Evolutionary conservation across 92 coral and sea anemone species (phyloP).

Genomic region (Epizoanthus scotinus): DNA sequence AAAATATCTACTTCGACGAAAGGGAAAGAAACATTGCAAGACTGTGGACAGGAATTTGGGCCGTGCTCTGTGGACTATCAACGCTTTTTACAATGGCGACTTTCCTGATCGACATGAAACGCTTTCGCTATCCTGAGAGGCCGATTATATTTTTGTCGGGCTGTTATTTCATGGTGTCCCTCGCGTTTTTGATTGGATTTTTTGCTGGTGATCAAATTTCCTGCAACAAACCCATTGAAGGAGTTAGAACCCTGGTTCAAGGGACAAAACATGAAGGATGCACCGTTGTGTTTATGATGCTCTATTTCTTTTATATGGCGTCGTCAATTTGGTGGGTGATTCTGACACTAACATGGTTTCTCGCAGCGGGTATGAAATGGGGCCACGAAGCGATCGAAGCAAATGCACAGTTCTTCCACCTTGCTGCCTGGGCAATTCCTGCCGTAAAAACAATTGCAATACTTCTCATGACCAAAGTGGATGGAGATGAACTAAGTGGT

Average conservation of each 20-base stretch:
- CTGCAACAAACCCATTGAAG: slow-evolving; percentile 71
- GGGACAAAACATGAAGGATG: slow-evolving; percentile 98
- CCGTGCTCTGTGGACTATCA: slow-evolving; percentile 80
- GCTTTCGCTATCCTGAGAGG: slow-evolving; percentile 98
- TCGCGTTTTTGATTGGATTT: slow-evolving; percentile 87
- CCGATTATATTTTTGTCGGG: slow-evolving; percentile 97
- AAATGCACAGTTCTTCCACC: slow-evolving; percentile 96
- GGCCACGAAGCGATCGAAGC: slow-evolving; percentile 99
- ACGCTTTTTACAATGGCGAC: slow-evolving; percentile 91
- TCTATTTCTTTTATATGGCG: slow-evolving; percentile 99
- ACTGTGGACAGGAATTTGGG: slow-evolving; percentile 98
- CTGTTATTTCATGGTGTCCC: slow-evolving; percentile 94
- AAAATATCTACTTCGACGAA: slow-evolving; percentile 87
- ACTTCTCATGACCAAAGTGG: slow-evolving; percentile 92
- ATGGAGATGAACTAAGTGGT: slow-evolving; percentile 97
- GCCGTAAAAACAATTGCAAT: slow-evolving; percentile 98
- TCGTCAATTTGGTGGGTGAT: slow-evolving; percentile 99
- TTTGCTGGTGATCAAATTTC: slow-evolving; percentile 88
- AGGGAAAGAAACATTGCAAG: slow-evolving; percentile 85
- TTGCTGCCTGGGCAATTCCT: slow-evolving; percentile 99
- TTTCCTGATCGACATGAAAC: slow-evolving; percentile 89
- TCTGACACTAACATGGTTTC: slow-evolving; percentile 94
- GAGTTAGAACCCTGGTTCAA: slow-evolving; percentile 77
- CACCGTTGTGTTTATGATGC: slow-evolving; percentile 93
- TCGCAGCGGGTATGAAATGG: slow-evolving; percentile 99